Base-by-base conservation (phyloP, 1,140 invertebrate genomes). In the Bathynomus jamesi region DNA sequence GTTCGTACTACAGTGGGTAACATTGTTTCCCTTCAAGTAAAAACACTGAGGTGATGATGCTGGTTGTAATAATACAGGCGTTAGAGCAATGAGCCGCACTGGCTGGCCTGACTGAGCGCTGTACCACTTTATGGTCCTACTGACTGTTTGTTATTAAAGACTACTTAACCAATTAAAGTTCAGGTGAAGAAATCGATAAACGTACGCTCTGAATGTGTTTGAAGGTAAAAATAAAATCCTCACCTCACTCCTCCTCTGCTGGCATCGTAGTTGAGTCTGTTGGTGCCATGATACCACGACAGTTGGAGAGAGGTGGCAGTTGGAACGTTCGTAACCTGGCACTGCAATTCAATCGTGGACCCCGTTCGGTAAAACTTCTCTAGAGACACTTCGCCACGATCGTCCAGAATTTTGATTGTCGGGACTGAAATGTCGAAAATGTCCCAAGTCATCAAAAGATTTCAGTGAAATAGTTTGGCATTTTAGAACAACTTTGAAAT, bases 281-380 rank as follows among this genome's bases (percentile, higher is more conserved):
- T 32, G 5, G 46, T 60, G 13, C 62, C 69, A 60, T 65, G 69
- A 31, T 64, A 63, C 69, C 69, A 70, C 0, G 69, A 40, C 13
- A 70, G 61, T 40, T 70, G 69, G 11, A 70, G 69, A 32, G 61
- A 64, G 1, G 69, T 60, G 21, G 69, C 62, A 10, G 69, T 64
- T 5, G 69, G 69, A 11, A 70, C 69, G 61, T 74, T 69, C 7
- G 72, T 61, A 3, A 92, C 89, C 77, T 91, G 87, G 80, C 91
- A 93, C 76, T 91, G 88, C 70, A 93, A 84, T 80, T 92, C 90
- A 79, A 93, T 91, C 72, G 91, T 92, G 76, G 90, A 91, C 61
- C 90, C 91, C 74, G 90, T 89, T 81, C 92, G 91, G 85, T 92
- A 92, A 81, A 90, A 91, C 83, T 91, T 92, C 82, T 91, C 90